phyloP scores from a whole-genome alignment of 1,140 invertebrate species.

The Gryon sp. region DNA sequence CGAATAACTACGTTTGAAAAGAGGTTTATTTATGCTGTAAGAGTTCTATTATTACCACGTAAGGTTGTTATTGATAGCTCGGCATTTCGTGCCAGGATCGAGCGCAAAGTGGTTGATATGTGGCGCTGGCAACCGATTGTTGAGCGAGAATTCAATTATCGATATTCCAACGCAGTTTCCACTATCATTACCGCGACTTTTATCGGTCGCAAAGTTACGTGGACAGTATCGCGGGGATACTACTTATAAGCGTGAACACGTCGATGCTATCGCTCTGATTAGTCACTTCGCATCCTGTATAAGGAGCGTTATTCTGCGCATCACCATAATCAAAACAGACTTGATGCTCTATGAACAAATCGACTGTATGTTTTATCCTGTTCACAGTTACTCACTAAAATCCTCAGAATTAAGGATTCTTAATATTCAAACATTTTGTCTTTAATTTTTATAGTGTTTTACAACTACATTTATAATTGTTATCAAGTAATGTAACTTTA shows the following conservation, averaged over 20 bases:
- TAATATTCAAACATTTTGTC: slow-evolving; percentile 8
- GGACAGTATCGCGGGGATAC: slow-evolving; percentile 49
- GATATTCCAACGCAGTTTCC: slow-evolving; percentile 55
- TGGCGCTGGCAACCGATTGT: slow-evolving; percentile 54
- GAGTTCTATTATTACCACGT: slow-evolving; percentile 48
- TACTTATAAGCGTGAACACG: slow-evolving; percentile 27
- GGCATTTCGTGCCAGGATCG: slow-evolving; percentile 18
- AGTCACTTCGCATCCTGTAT: slow-evolving; percentile 43
- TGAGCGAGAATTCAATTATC: slow-evolving; percentile 64
- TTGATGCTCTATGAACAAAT: slow-evolving; percentile 30
- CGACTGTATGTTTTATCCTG: slow-evolving; percentile 6
- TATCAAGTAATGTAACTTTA: neutral
- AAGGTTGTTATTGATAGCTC: slow-evolving; percentile 48
- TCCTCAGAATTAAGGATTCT: slow-evolving; percentile 34
- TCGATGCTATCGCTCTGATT: slow-evolving; percentile 61
- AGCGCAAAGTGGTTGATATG: slow-evolving; percentile 58
- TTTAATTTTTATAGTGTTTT: slow-evolving; percentile 22
- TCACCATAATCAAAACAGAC: slow-evolving; percentile 54
- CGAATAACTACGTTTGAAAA: neutral
- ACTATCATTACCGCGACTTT: slow-evolving; percentile 62
- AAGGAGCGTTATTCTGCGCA: slow-evolving; percentile 42
- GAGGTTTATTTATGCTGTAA: slow-evolving; percentile 31
- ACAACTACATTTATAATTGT: neutral
- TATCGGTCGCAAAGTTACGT: slow-evolving; percentile 61
- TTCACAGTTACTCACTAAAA: slow-evolving; percentile 37